Base-by-base conservation (phyloP, 2,888 invertebrate species). In the Aphidius colemani region DNA sequence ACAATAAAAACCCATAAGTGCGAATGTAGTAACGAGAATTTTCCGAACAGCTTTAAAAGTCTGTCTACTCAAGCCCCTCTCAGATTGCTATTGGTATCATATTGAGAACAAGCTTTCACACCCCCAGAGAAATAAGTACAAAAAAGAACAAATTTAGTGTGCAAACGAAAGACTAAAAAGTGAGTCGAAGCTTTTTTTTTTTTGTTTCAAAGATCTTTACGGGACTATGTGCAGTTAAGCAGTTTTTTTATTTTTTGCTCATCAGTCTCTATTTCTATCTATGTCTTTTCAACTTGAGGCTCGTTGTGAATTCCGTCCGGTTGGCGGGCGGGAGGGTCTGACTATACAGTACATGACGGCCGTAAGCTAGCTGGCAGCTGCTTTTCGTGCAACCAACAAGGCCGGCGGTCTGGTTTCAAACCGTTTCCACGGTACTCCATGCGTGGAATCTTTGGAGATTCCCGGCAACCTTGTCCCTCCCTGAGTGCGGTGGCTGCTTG, bases 281-380 rank as follows among this genome's bases (percentile, higher is more conserved):
- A 49, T 51, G 18, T 40, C 48, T 50, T 18, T 43, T 51, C 43
- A 48, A 59, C 51, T 50, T 49, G 59, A 43, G 51, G 58, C 64
- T 61, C 70, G 67, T 69, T 70, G 64, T 68, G 67, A 67, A 67
- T 68, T 67, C 64, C 64, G 59, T 61, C 64, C 58, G 65, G 63
- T 67, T 66, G 51, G 66, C 66, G 61, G 63, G 66, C 64, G 65
- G 68, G 59, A 62, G 61, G 59, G 66, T 63, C 67, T 58, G 61
- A 63, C 56, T 66, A 69, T 70, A 64, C 65, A 66, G 66, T 69
- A 69, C 63, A 53, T 72, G 71, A 70, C 71, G 70, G 57, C 74
- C 75, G 78, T 78, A 75, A 79, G 78, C 76, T 75, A 79, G 74
- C 77, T 77, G 76, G 78, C 80, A 79, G 78, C 80, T 79, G 79